Conservation (phyloP, 2,888 invertebrate species). For the Caenorhabditis becei region DNA sequence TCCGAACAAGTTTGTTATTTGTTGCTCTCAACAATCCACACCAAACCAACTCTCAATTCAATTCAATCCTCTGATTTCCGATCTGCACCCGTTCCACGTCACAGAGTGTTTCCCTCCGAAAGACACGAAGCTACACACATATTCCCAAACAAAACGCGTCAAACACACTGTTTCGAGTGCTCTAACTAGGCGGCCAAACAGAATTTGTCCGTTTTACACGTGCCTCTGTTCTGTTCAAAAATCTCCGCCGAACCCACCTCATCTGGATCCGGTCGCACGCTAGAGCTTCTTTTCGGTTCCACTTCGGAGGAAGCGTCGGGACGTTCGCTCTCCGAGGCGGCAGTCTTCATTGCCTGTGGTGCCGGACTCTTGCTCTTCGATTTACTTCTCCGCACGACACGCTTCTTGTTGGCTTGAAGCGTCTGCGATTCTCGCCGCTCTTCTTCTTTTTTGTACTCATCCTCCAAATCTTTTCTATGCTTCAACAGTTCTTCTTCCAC, state of each 20-base stretch:
- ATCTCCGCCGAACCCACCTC: slow-evolving; percentile 39
- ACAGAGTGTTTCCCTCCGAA: slow-evolving; percentile 29
- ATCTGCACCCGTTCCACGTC: slow-evolving; percentile 36
- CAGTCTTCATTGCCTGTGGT: slow-evolving; percentile 44
- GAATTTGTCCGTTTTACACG: slow-evolving; percentile 31
- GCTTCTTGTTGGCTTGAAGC: slow-evolving; percentile 53
- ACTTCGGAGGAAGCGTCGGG: slow-evolving; percentile 45
- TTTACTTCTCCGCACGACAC: slow-evolving; percentile 53
- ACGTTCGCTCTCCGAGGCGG: slow-evolving; percentile 46
- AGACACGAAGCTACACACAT: slow-evolving; percentile 35
- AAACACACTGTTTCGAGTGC: slow-evolving; percentile 23
- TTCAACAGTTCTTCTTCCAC: slow-evolving; percentile 62
- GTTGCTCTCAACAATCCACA: not conserved
- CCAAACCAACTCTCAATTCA: slow-evolving; percentile 10
- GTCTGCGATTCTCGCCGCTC: slow-evolving; percentile 40
- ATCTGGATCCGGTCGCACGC: slow-evolving; percentile 58
- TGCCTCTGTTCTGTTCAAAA: not conserved
- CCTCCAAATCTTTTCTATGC: slow-evolving; percentile 58
- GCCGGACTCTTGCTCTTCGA: slow-evolving; percentile 68
- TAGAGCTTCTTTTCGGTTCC: slow-evolving; percentile 38
- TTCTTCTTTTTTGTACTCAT: slow-evolving; percentile 63
- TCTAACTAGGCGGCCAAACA: slow-evolving; percentile 19
- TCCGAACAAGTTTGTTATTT: not conserved
- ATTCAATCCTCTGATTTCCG: slow-evolving; percentile 32
- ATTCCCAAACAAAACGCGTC: slow-evolving; percentile 41